Conservation (phyloP, 2,797 vertebrate species). For the Alfaro cultratus region DNA sequence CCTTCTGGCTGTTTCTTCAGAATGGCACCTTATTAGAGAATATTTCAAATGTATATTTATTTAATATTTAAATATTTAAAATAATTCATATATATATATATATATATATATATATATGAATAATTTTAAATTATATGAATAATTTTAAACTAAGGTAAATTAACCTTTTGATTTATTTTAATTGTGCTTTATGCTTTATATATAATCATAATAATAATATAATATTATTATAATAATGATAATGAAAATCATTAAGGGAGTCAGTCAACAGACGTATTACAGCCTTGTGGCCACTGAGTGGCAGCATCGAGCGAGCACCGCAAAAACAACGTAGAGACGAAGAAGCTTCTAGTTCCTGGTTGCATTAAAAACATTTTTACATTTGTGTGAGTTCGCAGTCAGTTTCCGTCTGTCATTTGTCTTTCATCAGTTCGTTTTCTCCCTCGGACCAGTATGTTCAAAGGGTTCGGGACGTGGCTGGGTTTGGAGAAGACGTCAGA, state of each 20-base stretch:
- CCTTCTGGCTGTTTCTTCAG: constrained; percentile 22
- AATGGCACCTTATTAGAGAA: background rate
- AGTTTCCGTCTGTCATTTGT: accelerated
- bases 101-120: too few species aligned
- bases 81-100: too few species aligned
- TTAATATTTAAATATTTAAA: too few species aligned
- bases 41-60: too few species aligned
- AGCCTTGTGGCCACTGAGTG: constrained; percentile 30
- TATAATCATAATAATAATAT: too few species aligned
- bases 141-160: too few species aligned
- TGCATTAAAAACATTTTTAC: constrained; percentile 6
- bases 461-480: constrained; percentile 75
- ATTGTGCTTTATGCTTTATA: background rate
- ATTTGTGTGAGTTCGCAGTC: background rate
- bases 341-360: constrained; percentile 54
- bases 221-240: too few species aligned
- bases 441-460: constrained; percentile 61
- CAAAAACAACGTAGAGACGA: constrained; percentile 24
- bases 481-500: constrained; percentile 63
- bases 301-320: background rate
- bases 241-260: background rate
- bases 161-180: background rate
- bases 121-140: too few species aligned
- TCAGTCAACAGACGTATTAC: background rate
- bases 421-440: background rate